phyloP scores from a whole-genome alignment of 2,888 invertebrate genomes.

The Galeruca laticollis region DNA sequence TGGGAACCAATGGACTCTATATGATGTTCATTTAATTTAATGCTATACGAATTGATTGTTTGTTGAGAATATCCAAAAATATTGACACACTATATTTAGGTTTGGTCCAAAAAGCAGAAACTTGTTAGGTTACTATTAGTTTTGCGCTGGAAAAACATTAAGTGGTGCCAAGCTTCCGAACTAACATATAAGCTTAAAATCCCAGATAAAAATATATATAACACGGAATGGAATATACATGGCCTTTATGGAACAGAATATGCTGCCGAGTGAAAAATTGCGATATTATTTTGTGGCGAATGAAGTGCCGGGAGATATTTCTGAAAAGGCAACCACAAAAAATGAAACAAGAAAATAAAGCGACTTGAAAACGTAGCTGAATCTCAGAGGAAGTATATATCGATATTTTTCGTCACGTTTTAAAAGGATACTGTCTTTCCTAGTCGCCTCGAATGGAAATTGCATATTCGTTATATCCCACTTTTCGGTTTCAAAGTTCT shows the following conservation, averaged over 20 bases:
- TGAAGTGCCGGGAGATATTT: slow-evolving; percentile 20
- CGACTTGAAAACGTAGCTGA: not conserved
- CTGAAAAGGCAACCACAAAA: slow-evolving; percentile 10
- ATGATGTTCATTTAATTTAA: too few relatives aligned
- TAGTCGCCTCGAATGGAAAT: slow-evolving; percentile 13
- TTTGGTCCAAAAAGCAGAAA: too few relatives aligned
- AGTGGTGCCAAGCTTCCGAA: too few relatives aligned
- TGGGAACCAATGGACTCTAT: too few relatives aligned
- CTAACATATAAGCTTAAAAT: too few relatives aligned
- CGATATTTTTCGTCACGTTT: slow-evolving; percentile 19
- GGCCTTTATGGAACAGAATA: slow-evolving; percentile 16
- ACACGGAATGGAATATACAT: slow-evolving; percentile 15
- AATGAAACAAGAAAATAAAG: slow-evolving; percentile 24
- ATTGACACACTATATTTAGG: too few relatives aligned
- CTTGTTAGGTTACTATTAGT: too few relatives aligned
- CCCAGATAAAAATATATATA: slow-evolving; percentile 19
- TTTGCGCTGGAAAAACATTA: too few relatives aligned
- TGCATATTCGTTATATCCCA: not conserved
- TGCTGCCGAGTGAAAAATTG: slow-evolving; percentile 22
- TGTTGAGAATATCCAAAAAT: too few relatives aligned
- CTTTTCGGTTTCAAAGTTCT: not conserved
- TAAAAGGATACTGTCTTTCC: not conserved
- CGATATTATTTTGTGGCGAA: slow-evolving; percentile 23
- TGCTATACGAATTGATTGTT: too few relatives aligned
- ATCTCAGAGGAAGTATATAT: slow-evolving; percentile 13